phyloP scores from a whole-genome alignment of 1,140 invertebrate genomes.

The Lordiphosa collinella region DNA sequence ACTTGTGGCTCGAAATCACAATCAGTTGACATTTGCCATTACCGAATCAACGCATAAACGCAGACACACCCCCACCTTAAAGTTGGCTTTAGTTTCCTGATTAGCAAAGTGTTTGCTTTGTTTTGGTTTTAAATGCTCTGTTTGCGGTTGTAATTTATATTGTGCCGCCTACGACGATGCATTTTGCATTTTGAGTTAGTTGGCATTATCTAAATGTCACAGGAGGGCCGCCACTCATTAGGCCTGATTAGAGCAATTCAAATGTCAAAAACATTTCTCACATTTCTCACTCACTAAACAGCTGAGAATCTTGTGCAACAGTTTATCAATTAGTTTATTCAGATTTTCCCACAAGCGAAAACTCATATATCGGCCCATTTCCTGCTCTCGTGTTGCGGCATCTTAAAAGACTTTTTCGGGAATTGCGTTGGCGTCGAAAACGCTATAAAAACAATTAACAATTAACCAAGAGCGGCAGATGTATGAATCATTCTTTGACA shows the following conservation, averaged over 20 bases:
- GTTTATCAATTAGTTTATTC: constrained; percentile 26
- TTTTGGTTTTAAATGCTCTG: constrained; percentile 47
- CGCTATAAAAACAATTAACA: constrained; percentile 37
- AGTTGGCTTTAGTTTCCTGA: constrained; percentile 53
- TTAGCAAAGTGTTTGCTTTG: constrained; percentile 44
- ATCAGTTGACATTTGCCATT: too few relatives aligned
- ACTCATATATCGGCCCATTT: constrained; percentile 35
- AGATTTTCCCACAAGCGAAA: constrained; percentile 26
- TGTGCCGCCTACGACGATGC: constrained; percentile 44
- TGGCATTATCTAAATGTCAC: constrained; percentile 1
- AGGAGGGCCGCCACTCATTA: constrained; percentile 24
- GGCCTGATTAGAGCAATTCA: constrained; percentile 14
- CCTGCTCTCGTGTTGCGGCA: constrained; percentile 18
- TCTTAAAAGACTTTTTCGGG: constrained; percentile 1
- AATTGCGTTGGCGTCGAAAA: constrained; percentile 36
- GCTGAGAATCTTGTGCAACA: constrained; percentile 1
- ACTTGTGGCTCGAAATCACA: too few relatives aligned
- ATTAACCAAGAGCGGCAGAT: constrained; percentile 21
- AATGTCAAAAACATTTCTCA: constrained; percentile 27
- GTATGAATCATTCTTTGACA: constrained; percentile 44
- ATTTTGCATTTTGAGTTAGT: constrained; percentile 37
- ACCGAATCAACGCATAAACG: constrained; percentile 16
- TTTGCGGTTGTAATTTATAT: constrained; percentile 71
- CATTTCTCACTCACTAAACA: constrained; percentile 46
- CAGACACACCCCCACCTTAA: constrained; percentile 22